Evolutionary conservation across 1,140 invertebrate species (phyloP).

Genomic region (Arion vulgaris): DNA sequence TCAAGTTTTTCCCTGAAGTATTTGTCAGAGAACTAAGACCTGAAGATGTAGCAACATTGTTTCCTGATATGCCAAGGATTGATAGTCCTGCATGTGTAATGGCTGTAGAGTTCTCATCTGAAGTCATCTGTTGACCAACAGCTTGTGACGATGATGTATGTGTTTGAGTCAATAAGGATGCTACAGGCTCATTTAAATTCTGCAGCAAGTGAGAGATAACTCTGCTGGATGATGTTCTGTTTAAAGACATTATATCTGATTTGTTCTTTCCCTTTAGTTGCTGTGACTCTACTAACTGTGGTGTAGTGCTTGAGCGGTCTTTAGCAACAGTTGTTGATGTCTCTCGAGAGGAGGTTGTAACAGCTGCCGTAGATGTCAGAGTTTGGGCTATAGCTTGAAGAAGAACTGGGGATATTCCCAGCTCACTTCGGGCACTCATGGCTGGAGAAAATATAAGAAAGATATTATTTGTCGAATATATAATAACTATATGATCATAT

Average conservation of each 20-base stretch:
- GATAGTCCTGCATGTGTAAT: constrained; percentile 14
- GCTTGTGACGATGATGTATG: not conserved
- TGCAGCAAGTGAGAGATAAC: constrained; percentile 53
- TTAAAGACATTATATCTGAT: not conserved
- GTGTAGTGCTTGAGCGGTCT: constrained; percentile 14
- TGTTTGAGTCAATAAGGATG: constrained; percentile 39
- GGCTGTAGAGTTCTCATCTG: constrained; percentile 16
- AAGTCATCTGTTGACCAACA: not conserved
- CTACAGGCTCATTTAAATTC: constrained; percentile 54
- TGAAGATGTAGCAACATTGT: not conserved
- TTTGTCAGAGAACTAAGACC: not conserved
- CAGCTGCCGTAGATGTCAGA: constrained; percentile 53
- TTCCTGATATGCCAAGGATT: constrained; percentile 29
- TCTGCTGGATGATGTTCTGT: constrained; percentile 28
- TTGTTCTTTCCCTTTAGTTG: constrained; percentile 42
- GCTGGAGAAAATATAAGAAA: not conserved
- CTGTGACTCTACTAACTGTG: constrained; percentile 13
- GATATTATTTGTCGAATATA: too few species aligned
- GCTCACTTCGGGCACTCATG: constrained; percentile 45
- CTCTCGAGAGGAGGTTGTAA: not conserved
- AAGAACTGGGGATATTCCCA: constrained; percentile 70
- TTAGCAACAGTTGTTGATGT: not conserved
- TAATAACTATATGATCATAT: too few species aligned
- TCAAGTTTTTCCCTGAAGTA: not conserved
- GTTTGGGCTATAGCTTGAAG: constrained; percentile 70